Evolutionary conservation across 2,888 invertebrate genomes (phyloP).

Genomic region (Vandiemenella viatica): DNA sequence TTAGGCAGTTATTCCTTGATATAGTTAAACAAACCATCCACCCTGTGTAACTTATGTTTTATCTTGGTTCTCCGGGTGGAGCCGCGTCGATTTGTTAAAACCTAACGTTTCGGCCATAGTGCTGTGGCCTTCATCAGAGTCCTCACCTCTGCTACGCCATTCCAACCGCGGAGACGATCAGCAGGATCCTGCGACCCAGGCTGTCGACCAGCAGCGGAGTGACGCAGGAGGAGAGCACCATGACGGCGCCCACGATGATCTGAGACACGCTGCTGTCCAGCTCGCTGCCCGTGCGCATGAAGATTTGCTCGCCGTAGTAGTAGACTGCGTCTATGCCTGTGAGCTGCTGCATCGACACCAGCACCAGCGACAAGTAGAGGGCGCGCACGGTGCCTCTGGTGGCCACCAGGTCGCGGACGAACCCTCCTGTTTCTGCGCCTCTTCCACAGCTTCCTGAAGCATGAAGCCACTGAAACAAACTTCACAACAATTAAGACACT

Average conservation of each 20-base stretch:
- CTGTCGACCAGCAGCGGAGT: conserved; percentile 64
- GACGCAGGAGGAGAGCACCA: conserved; percentile 50
- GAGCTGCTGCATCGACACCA: conserved; percentile 71
- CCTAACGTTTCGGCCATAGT: too few relatives aligned
- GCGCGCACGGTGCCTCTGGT: conserved; percentile 60
- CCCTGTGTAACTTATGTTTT: too few relatives aligned
- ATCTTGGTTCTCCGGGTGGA: too few relatives aligned
- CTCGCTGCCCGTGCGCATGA: conserved; percentile 25
- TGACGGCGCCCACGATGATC: conserved; percentile 59
- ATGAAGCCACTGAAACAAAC: too few relatives aligned
- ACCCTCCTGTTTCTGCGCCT: conserved; percentile 25
- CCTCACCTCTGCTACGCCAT: too few relatives aligned
- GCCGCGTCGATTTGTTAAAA: too few relatives aligned
- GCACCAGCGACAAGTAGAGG: conserved; percentile 52
- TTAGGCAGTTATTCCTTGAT: too few relatives aligned
- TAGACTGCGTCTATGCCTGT: conserved; percentile 68
- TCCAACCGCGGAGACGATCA: conserved; percentile 53
- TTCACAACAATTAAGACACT: too few relatives aligned
- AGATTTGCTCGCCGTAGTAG: too few relatives aligned
- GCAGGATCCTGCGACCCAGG: conserved; percentile 55
- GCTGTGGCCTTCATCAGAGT: too few relatives aligned
- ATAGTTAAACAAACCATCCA: too few relatives aligned
- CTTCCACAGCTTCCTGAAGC: conserved; percentile 28
- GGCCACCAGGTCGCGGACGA: conserved; percentile 40
- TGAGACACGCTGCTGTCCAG: conserved; percentile 13